Percentiles rank a stretch among this genome's conserved stretches.
Conservation (phyloP, 2,113 vertebrate species). For the Rattus rattus region DNA sequence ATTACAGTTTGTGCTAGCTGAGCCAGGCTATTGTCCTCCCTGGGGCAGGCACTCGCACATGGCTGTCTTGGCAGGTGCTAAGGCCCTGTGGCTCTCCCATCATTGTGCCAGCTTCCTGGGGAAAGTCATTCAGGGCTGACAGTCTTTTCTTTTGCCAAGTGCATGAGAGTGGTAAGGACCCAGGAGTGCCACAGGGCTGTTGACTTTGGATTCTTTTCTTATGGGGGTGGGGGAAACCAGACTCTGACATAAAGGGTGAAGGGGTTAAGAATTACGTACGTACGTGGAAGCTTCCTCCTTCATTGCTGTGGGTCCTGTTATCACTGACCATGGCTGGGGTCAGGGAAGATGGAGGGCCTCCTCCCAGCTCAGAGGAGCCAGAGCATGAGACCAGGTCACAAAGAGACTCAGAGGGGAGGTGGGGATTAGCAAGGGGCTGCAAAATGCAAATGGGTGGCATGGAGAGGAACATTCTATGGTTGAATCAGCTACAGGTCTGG, state of each 20-base stretch:
- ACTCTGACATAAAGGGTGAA: not conserved
- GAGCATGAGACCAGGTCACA: too few species aligned
- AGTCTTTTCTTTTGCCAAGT: not conserved
- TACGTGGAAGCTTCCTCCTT: not conserved
- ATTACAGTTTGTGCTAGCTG: not conserved
- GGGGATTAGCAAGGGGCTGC: not conserved
- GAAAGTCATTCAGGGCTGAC: not conserved
- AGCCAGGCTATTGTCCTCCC: not conserved
- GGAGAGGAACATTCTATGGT: fast-evolving
- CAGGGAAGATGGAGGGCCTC: not conserved
- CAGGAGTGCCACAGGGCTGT: not conserved
- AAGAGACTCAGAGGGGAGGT: not conserved
- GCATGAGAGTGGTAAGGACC: not conserved
- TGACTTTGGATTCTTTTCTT: not conserved
- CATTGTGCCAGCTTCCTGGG: not conserved
- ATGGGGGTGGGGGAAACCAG: not conserved
- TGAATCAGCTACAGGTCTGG: not conserved
- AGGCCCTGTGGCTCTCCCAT: not conserved
- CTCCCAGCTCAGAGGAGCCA: fast-evolving
- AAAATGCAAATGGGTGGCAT: too few species aligned
- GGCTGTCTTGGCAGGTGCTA: not conserved
- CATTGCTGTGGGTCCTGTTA: fast-evolving
- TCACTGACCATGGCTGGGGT: too few species aligned
- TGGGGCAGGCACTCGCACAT: not conserved
- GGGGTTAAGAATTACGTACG: not conserved